Percentiles rank a stretch among this genome's conserved stretches.
phyloP scores from a whole-genome alignment of 1,140 invertebrate genomes.

The Monomorium pharaonis region DNA sequence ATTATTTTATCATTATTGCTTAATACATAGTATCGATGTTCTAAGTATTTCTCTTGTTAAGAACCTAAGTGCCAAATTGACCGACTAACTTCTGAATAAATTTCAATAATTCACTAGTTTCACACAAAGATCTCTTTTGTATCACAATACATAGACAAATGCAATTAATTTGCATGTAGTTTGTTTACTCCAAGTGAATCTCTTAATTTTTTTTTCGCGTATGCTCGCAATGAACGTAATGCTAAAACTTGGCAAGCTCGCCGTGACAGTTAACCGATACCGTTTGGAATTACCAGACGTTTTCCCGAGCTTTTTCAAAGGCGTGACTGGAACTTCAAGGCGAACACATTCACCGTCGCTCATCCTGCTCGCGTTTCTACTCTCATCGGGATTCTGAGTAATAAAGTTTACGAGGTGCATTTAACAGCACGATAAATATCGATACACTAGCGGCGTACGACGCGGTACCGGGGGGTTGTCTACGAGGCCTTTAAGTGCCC shows the following conservation, averaged over 20 bases:
- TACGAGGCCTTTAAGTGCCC: conserved; percentile 58
- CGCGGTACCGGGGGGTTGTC: background rate
- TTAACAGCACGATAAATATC: conserved; percentile 76
- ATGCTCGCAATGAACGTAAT: background rate
- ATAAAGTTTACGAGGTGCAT: conserved; percentile 74
- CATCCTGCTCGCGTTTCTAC: conserved; percentile 4
- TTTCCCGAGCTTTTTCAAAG: conserved; percentile 33
- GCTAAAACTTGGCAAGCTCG: background rate
- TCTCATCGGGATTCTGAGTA: conserved; percentile 41
- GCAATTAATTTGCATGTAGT: background rate
- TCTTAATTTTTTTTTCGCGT: conserved; percentile 13
- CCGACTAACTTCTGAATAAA: background rate
- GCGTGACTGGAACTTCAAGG: conserved; percentile 12
- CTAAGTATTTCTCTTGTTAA: background rate
- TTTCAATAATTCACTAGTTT: background rate
- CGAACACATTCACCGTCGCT: background rate
- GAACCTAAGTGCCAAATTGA: background rate
- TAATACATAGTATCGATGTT: background rate
- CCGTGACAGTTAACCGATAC: conserved; percentile 2
- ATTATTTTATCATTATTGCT: too few species aligned
- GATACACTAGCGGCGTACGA: conserved; percentile 46
- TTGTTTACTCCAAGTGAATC: background rate
- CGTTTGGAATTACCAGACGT: conserved; percentile 15
- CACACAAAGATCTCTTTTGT: background rate
- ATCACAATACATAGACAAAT: background rate